phyloP scores from a whole-genome alignment of 2,888 invertebrate genomes.

The Andrena camellia region DNA sequence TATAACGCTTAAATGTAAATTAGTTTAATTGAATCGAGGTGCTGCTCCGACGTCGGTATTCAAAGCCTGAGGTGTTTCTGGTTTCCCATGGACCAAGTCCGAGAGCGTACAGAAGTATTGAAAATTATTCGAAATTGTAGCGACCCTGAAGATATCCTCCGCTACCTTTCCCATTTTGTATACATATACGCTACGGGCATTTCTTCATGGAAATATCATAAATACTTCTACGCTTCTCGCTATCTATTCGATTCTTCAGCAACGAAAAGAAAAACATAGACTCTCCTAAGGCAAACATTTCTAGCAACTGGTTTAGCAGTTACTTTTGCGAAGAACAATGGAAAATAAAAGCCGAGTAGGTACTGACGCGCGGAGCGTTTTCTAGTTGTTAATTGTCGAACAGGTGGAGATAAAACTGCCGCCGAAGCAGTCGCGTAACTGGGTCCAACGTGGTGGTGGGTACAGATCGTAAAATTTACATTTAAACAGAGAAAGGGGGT shows the following conservation, averaged over 20 bases:
- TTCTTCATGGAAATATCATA: neutral
- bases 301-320: neutral
- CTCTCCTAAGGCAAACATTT: neutral
- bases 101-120: neutral
- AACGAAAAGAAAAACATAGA: neutral
- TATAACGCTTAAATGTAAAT: constrained; percentile 74
- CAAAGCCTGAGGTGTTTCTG: neutral
- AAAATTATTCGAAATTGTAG: neutral
- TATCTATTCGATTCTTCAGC: constrained; percentile 17
- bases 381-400: constrained; percentile 62
- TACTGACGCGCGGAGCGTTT: constrained; percentile 53
- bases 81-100: neutral
- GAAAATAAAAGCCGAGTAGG: neutral
- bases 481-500: constrained; percentile 54
- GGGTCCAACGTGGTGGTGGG: constrained; percentile 81
- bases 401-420: constrained; percentile 44
- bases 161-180: no score
- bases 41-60: constrained; percentile 63
- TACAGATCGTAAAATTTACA: constrained; percentile 72
- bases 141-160: no score
- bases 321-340: neutral
- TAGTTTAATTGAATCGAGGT: constrained; percentile 67
- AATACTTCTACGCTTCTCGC: neutral
- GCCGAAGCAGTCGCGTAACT: constrained; percentile 69
- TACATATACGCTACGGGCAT: neutral